Evolutionary conservation across 1,140 invertebrate species (phyloP).

Genomic region (Camponotus vicinus): DNA sequence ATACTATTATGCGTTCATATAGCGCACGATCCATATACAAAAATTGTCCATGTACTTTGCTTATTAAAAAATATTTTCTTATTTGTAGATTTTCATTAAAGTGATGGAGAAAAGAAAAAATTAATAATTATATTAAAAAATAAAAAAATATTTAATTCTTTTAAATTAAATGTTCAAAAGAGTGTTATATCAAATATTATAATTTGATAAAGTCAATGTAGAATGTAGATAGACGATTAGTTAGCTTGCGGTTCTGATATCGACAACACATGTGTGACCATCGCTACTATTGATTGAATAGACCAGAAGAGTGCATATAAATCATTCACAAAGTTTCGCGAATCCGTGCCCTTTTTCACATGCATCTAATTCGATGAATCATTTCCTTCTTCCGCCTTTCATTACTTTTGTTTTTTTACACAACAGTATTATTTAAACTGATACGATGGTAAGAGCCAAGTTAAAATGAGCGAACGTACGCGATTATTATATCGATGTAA

Average conservation of each 20-base stretch:
- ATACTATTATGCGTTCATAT: no score
- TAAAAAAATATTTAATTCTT: background rate
- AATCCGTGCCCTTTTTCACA: conserved; percentile 45
- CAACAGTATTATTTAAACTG: conserved; percentile 16
- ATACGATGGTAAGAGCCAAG: background rate
- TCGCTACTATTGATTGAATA: background rate
- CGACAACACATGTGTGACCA: background rate
- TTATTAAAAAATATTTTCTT: background rate
- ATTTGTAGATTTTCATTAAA: background rate
- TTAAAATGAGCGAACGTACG: conserved; percentile 9
- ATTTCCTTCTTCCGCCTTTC: conserved; percentile 62
- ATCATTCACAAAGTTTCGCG: background rate
- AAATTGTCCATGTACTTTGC: background rate
- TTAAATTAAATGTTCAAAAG: background rate
- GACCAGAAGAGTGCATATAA: conserved; percentile 10
- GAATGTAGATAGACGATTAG: conserved; percentile 6
- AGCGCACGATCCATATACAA: background rate
- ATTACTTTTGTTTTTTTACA: conserved; percentile 35
- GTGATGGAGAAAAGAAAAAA: background rate
- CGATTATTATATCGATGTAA: conserved; percentile 6
- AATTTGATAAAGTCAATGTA: background rate
- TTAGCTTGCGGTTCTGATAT: conserved; percentile 35
- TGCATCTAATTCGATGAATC: conserved; percentile 52
- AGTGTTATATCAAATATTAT: background rate
- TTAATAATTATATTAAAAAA: background rate